Base-by-base conservation (phyloP, 1,140 invertebrate genomes). In the Anoplophora glabripennis region DNA sequence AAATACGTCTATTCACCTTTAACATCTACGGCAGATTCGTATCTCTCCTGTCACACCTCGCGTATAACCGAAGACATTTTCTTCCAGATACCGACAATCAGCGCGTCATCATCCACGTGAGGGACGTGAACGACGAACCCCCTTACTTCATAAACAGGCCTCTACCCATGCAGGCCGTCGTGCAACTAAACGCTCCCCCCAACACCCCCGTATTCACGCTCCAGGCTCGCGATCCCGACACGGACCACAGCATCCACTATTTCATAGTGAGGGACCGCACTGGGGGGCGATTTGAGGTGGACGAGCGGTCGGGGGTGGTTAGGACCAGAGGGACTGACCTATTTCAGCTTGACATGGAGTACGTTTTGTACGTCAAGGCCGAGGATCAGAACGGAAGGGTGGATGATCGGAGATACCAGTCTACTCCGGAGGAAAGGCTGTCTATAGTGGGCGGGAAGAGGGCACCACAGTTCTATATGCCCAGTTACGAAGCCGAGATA, bases 61-160 rank as follows among this genome's bases (percentile, higher is more conserved):
- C n/a, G n/a, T 28, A 5, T 28, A 28, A 5, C 21, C 21, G 5
- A 28, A 28, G 5, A 28, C 5, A 28, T 28, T 28, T 28, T 67
- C 65, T 83, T 84, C 63, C 82, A 95, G 91, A 93, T 78, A 93
- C 90, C 57, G 93, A 95, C 80, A 94, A 94, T 78, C 93, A 96
- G 73, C 84, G 93, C 35, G 92, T 96, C 9, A 95, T 96, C 65
- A 94, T 96, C 70, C 91, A 93, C 77, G 90, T 96, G 56, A 92
- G 93, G 77, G 93, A 96, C 77, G 89, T 95, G n/a, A 96, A 96
- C 76, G 93, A 96, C 76, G 94, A 96, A 77, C 88, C 90, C 1
- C 94, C 94, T 1, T 95, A 96, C 76, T 96, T 97, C 79, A 94
- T 96, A 80, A 97, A 96, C 77, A 83, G 90, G 3, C 93, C 94